phyloP scores from a whole-genome alignment of 2,797 vertebrate species.

The Anabas testudineus region DNA sequence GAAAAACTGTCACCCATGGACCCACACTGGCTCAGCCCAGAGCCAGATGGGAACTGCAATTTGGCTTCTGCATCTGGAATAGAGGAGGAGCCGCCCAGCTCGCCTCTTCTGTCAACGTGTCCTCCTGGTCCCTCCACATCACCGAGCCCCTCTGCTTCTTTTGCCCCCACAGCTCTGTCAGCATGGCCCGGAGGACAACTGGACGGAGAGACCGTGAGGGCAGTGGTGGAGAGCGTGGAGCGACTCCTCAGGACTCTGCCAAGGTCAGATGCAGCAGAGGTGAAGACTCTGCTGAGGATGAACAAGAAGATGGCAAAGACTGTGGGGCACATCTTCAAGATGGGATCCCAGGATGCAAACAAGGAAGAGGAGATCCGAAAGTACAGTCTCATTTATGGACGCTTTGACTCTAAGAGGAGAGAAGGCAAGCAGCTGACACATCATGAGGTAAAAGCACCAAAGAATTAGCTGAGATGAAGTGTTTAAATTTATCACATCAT shows the following conservation, averaged over 20 bases:
- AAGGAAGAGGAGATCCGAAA: constrained; percentile 96
- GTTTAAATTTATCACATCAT: no score
- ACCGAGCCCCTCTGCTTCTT: constrained; percentile 78
- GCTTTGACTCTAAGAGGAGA: constrained; percentile 94
- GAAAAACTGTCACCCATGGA: constrained; percentile 90
- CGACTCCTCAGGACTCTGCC: constrained; percentile 91
- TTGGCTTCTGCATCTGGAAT: constrained; percentile 79
- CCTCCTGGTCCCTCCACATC: constrained; percentile 79
- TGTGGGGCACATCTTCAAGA: constrained; percentile 95
- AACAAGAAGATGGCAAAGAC: constrained; percentile 96
- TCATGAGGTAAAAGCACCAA: constrained; percentile 89
- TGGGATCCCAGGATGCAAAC: constrained; percentile 88
- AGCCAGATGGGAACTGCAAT: constrained; percentile 83
- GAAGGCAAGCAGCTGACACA: constrained; percentile 96
- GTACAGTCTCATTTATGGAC: constrained; percentile 96
- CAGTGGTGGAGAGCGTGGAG: constrained; percentile 92
- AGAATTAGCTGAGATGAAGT: constrained; percentile 3
- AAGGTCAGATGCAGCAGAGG: constrained; percentile 86
- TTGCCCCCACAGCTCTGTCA: constrained; percentile 66
- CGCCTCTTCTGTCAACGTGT: constrained; percentile 69
- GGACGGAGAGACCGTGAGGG: constrained; percentile 88
- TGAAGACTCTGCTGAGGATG: constrained; percentile 91
- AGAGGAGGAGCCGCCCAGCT: constrained; percentile 86
- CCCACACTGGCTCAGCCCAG: constrained; percentile 90
- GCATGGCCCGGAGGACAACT: constrained; percentile 86